Percentiles rank a stretch among this genome's conserved stretches.
phyloP scores from a whole-genome alignment of 2,888 invertebrate genomes.

The Eubasilissa splendida region DNA sequence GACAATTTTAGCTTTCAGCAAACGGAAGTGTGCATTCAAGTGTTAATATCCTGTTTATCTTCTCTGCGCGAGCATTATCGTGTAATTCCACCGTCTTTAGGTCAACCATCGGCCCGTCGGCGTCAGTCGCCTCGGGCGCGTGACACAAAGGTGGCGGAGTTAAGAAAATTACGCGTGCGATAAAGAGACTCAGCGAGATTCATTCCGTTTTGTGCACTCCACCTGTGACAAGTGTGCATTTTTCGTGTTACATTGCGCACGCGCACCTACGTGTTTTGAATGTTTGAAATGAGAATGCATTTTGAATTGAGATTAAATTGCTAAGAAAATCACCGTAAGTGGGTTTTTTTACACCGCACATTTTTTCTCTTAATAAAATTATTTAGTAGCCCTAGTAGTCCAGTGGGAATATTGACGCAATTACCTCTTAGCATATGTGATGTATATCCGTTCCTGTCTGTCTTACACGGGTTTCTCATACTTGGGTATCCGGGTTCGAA shows the following conservation, averaged over 20 bases:
- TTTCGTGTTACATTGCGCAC: conserved; percentile 40
- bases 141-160: neutral
- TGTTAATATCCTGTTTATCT: conserved; percentile 23
- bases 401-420: no score
- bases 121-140: neutral
- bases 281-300: conserved; percentile 5
- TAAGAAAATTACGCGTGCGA: neutral
- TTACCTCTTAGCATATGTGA: no score
- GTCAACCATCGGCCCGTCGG: conserved; percentile 30
- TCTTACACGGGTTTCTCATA: no score
- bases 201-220: conserved; percentile 15
- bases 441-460: no score
- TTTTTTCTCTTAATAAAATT: neutral
- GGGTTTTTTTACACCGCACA: neutral
- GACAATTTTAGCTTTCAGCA: neutral
- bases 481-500: no score
- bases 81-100: conserved; percentile 24
- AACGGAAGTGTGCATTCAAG: neutral
- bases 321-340: neutral
- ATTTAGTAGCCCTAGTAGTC: no score
- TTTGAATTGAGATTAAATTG: neutral
- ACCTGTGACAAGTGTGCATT: conserved; percentile 47
- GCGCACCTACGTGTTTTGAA: conserved; percentile 32
- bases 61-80: neutral
- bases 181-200: conserved; percentile 10